Conservation (phyloP, 1,140 invertebrate species). For the Camponotus floridanus region DNA sequence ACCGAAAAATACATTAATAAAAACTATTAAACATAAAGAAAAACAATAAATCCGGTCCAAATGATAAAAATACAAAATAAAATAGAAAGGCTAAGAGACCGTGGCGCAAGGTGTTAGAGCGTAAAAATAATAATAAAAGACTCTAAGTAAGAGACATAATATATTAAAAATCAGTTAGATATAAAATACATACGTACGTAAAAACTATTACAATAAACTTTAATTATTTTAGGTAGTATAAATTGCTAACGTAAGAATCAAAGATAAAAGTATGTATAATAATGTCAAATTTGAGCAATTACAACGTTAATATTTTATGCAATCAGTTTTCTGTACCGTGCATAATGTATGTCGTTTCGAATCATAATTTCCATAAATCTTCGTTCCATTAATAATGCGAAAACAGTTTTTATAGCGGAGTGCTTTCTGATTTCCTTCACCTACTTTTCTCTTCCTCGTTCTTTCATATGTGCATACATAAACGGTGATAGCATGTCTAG, state of each 20-base stretch:
- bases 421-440: not conserved
- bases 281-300: not conserved
- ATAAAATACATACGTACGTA: too few relatives aligned
- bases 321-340: not conserved
- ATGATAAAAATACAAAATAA: too few relatives aligned
- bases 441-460: not conserved
- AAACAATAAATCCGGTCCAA: too few relatives aligned
- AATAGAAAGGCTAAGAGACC: too few relatives aligned
- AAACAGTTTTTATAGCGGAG: not conserved
- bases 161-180: too few relatives aligned
- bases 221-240: not conserved
- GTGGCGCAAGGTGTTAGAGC: too few relatives aligned
- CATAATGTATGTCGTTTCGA: not conserved
- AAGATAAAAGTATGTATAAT: not conserved
- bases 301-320: not conserved
- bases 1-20: not conserved
- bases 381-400: not conserved
- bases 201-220: not conserved
- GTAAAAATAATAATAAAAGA: too few relatives aligned
- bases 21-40: not conserved
- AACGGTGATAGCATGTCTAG: not conserved
- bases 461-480: not conserved
- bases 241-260: not conserved
- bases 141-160: too few relatives aligned
- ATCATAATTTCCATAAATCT: constrained; percentile 18